Percentiles rank a stretch among this genome's conserved stretches.
phyloP scores from a whole-genome alignment of 2,888 invertebrate genomes.

The Caenorhabditis sulstoni region DNA sequence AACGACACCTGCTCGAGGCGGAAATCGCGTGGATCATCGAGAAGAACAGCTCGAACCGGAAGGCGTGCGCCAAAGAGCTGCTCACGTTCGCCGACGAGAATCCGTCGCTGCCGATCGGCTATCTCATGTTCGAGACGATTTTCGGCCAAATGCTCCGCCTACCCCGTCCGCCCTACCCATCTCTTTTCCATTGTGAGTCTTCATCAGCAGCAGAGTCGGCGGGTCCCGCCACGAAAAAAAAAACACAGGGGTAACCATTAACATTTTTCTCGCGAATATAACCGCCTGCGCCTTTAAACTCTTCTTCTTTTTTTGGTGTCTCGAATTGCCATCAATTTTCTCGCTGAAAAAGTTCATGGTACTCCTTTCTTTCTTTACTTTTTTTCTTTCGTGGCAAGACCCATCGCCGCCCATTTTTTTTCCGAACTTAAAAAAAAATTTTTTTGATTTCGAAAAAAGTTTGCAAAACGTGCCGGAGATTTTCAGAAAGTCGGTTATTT shows the following conservation, averaged over 20 bases:
- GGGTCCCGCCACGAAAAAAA: not conserved
- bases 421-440: too few species aligned
- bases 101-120: conserved; percentile 93
- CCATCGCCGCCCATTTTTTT: too few species aligned
- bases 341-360: too few species aligned
- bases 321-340: too few species aligned
- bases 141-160: conserved; percentile 88
- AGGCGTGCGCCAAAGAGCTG: conserved; percentile 94
- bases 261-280: not conserved
- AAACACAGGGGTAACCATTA: not conserved
- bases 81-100: conserved; percentile 89
- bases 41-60: conserved; percentile 90
- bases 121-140: conserved; percentile 95
- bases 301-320: too few species aligned
- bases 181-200: conserved; percentile 61
- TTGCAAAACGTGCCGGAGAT: too few species aligned
- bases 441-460: too few species aligned
- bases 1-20: conserved; percentile 97
- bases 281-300: too few species aligned
- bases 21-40: conserved; percentile 94
- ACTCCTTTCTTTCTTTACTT: too few species aligned
- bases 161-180: conserved; percentile 88
- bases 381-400: too few species aligned
- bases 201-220: too few species aligned
- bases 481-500: too few species aligned